Base-by-base conservation (phyloP, 2,888 invertebrate species). In the Anthophora plumipes region DNA sequence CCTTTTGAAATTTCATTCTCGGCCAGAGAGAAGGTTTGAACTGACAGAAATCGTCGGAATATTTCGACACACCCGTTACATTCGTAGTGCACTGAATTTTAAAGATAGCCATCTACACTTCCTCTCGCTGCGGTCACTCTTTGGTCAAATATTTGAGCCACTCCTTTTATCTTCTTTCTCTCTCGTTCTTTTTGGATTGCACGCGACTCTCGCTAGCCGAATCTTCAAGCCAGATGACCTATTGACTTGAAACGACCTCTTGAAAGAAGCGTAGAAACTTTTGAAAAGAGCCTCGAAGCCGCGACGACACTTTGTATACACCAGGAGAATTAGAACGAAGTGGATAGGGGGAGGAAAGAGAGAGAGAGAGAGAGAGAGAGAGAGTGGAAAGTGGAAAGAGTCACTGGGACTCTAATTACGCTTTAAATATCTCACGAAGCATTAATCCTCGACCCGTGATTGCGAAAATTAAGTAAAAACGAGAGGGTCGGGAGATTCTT, bases 111-210 rank as follows among this genome's bases (percentile, higher is more conserved):
- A 88, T 89, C 86, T 87, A 85, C n/a, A n/a, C 77, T 54, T 54
- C 43, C 64, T 59, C 72, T 80, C 73, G 25, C 43, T 50, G 63
- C 17, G 73, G 78, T 79, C 77, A 77, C 67, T 79, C 85, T 82
- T 75, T 83, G 75, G 80, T 85, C 89, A 89, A 89, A 90, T 88
- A 90, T 90, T 89, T 89, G 89, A 88, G 77, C 69, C 82, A 57
- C 68, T 71, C 63, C 76, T 76, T 79, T 77, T 77, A 81, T 64
- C 74, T 39, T 59, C 43, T 12, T 20, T 55, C 41, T 25, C 48
- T 17, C 64, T 41, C 50, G 25, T 39, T n/a, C 17, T 20, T 14
- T 50, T 71, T 54, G 43, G 39, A 20, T 9, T 37, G 6, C 64
- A 20, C 25, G 31, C n/a, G n/a, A n/a, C 14, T n/a, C 39, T 48